Evolutionary conservation across 2,797 vertebrate genomes (phyloP), one percentile per base, ranked within the genome.

Genomic region (Sternarchorhynchus goeldii): DNA sequence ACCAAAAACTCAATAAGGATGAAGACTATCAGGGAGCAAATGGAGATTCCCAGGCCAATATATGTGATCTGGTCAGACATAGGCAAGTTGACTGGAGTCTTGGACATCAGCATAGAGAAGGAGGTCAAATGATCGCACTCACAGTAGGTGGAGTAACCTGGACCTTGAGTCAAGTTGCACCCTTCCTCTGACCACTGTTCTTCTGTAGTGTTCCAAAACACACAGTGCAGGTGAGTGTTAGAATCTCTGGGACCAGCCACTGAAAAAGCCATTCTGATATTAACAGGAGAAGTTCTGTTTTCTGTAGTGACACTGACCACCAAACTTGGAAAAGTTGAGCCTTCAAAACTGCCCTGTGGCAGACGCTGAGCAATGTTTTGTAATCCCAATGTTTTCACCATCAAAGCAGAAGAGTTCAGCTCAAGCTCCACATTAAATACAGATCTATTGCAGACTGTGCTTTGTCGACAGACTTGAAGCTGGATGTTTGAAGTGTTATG

Each of bases 111-210:
- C 66, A 91, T 88, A 2, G 93, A 90, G 83, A 95, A 95, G 0
- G 94, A 85, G 16, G 94, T 94, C 77, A 94, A 88, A 80, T 95
- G 94, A 69, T 59, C 79, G 84, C 94, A 95, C 39, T 65, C 20
- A 4, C 94, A 95, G 39, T 65, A 0, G 4, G 75, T 88, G 5
- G 0, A 2, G 73, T 89, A 87, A 0, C 8, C 8, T 0, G 6
- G 16, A 2, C 1, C 45, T 0, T 0, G 0, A 6, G 57, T 45
- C 20, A 36, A 58, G 0, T 0, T 0, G 68, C 94, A 95, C 55
- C 94, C 94, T 0, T 3, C 0, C 0, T 60, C 0, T 1, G 92
- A 93, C 93, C 93, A 95, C 0, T 62, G 0, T 0, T 0, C 0
- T 0, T 0, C 0, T 0, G 0, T 25, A 12, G 66, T 76, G 73